Percentiles rank a stretch among this genome's conserved stretches.
Evolutionary conservation across 2,888 invertebrate genomes (phyloP).

Genomic region (Ceriagrion tenellum): DNA sequence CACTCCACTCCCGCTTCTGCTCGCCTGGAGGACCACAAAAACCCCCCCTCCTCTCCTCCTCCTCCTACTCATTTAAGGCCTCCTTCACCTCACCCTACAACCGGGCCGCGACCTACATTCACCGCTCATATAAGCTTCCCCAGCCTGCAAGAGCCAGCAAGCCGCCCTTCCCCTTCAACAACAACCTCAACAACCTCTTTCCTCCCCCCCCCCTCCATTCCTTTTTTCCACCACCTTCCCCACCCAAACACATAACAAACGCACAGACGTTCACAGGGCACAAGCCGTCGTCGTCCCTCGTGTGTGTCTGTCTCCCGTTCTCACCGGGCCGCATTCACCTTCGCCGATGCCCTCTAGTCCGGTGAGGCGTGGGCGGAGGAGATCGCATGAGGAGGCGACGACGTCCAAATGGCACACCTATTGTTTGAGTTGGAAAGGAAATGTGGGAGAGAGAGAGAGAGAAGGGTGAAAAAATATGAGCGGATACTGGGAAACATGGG

Average conservation of each 20-base stretch:
- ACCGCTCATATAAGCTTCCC: conserved; percentile 73
- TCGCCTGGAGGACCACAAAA: conserved; percentile 1
- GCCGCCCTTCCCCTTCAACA: not conserved
- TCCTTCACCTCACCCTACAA: conserved; percentile 65
- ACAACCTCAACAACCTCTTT: not conserved
- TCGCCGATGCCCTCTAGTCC: not conserved
- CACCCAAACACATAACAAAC: not conserved
- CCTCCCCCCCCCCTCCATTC: not conserved
- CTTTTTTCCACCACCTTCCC: not conserved
- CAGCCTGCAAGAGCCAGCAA: not conserved
- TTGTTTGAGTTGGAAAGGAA: not conserved
- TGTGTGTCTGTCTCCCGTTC: not conserved
- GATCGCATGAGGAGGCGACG: conserved; percentile 74
- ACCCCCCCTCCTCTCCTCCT: not conserved
- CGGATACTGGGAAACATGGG: no score
- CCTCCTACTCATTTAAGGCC: conserved; percentile 14
- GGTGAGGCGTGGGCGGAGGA: conserved; percentile 72
- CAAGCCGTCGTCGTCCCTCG: no score
- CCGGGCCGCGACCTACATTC: conserved; percentile 73
- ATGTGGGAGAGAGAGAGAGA: no score
- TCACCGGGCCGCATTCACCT: not conserved
- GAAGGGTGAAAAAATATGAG: no score
- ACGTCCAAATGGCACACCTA: conserved; percentile 73
- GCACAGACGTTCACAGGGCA: no score
- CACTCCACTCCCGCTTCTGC: conserved; percentile 42